Conservation (phyloP, 2,888 invertebrate genomes). For the Athripsodes cinereus region DNA sequence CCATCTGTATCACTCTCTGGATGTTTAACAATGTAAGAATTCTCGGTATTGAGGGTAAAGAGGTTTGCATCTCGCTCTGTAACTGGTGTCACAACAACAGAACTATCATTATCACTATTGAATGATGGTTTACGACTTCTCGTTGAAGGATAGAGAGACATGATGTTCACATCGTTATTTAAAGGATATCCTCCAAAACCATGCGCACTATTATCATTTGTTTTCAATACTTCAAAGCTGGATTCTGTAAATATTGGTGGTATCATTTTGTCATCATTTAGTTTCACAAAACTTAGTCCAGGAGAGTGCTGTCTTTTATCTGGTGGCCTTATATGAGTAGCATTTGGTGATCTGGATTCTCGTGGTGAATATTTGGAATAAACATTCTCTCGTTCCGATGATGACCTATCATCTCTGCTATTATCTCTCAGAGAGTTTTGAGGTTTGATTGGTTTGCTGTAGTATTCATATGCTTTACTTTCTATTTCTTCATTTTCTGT, state of each 20-base stretch:
- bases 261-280: neutral
- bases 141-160: constrained; percentile 12
- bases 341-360: neutral
- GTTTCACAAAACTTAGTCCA: neutral
- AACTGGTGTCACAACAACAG: constrained; percentile 7
- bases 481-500: constrained; percentile 13
- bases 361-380: neutral
- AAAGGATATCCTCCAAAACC: neutral
- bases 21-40: constrained; percentile 18
- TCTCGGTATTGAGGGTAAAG: neutral
- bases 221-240: constrained; percentile 13
- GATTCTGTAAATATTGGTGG: constrained; percentile 11
- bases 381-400: neutral
- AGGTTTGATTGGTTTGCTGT: neutral
- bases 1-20: constrained; percentile 22
- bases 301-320: neutral
- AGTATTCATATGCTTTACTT: neutral
- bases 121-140: constrained; percentile 9
- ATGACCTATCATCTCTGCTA: neutral
- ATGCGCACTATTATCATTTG: constrained; percentile 1
- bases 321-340: neutral
- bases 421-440: neutral
- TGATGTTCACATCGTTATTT: constrained; percentile 11
- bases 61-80: constrained; percentile 7
- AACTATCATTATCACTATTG: constrained; percentile 16